These are phyloP conservation scores for Alviniconcha marisindica DNA, from an alignment of 1,140 invertebrate genomes.

Conservation along the genomic window DNA sequence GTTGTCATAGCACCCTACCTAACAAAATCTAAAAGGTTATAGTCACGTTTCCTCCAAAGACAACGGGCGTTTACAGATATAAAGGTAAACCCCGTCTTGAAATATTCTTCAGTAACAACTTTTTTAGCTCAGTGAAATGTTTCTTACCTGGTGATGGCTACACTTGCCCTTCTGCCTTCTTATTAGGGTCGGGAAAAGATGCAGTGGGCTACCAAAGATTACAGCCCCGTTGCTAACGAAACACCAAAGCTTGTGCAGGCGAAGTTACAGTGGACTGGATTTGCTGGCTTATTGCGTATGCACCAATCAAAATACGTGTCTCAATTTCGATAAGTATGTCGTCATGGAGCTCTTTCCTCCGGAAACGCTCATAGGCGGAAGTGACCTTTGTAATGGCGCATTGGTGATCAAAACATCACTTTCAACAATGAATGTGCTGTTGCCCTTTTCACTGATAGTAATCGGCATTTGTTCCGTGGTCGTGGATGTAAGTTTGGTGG, in stretches of 20 bases:
- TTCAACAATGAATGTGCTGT: no score
- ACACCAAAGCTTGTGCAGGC: neutral
- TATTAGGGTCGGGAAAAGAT: neutral
- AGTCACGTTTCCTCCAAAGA: no score
- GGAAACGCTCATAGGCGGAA: neutral
- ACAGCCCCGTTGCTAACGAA: slow-evolving; percentile 28
- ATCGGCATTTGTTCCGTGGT: no score
- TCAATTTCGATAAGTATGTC: neutral
- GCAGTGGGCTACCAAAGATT: neutral
- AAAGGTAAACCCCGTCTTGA: no score
- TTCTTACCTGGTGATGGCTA: neutral
- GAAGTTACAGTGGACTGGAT: neutral
- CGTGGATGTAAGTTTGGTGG: no score
- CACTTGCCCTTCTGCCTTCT: neutral
- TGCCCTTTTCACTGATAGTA: no score
- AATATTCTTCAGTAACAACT: no score
- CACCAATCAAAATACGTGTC: slow-evolving; percentile 8
- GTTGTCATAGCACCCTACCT: no score
- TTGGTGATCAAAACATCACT: no score
- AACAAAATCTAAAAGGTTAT: no score
- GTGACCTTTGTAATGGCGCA: neutral
- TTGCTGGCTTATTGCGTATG: neutral
- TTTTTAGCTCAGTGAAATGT: no score
- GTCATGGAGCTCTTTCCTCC: slow-evolving; percentile 28
- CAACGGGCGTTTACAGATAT: no score